phyloP scores from a whole-genome alignment of 2,888 invertebrate genomes.

The Platycnemis pennipes region DNA sequence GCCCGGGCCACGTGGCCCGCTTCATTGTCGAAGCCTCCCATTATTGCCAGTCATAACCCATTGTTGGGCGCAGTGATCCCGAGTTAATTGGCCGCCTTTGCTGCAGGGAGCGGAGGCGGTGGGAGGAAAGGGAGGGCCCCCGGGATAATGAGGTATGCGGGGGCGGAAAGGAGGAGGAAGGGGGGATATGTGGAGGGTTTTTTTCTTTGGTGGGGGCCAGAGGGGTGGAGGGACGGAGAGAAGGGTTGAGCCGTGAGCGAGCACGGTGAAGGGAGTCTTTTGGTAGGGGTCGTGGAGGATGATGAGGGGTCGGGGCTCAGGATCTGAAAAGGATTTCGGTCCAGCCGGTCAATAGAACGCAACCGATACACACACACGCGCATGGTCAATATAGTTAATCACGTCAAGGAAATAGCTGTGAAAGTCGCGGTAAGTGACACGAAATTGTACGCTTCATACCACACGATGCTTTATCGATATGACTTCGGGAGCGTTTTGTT shows the following conservation, averaged over 20 bases:
- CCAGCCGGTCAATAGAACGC: background rate
- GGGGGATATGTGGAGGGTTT: background rate
- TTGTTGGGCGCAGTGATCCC: conserved; percentile 63
- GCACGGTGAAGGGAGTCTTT: background rate
- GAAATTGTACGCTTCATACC: no score
- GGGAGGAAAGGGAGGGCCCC: background rate
- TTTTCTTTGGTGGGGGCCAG: background rate
- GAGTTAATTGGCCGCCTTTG: conserved; percentile 56
- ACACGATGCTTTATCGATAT: no score
- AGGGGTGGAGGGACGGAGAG: background rate
- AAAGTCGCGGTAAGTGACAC: no score
- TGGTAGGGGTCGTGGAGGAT: background rate
- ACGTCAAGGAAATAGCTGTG: no score
- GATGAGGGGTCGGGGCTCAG: background rate
- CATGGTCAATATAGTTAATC: no score
- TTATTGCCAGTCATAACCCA: conserved; percentile 49
- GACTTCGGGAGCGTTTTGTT: no score
- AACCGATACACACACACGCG: no score
- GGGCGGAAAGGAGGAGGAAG: background rate
- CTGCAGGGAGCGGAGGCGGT: background rate
- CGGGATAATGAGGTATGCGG: background rate
- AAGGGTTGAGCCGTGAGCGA: background rate
- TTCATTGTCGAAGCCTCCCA: conserved; percentile 33
- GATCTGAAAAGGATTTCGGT: background rate
- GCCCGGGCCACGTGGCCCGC: conserved; percentile 48